phyloP scores from a whole-genome alignment of 2,888 invertebrate species.

The Pseudanteris insignis region DNA sequence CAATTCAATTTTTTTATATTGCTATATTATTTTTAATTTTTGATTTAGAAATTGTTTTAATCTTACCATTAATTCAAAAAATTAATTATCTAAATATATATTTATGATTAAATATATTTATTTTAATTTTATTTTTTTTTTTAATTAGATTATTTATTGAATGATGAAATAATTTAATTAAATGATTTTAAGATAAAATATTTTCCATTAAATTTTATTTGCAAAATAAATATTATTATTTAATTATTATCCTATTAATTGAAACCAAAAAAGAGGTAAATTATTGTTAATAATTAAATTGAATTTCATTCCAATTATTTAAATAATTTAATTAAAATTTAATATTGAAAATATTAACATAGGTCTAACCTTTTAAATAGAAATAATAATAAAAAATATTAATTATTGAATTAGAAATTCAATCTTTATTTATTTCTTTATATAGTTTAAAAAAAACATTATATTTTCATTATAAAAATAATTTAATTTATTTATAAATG shows the following conservation, averaged over 20 bases:
- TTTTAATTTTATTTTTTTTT: constrained; percentile 64
- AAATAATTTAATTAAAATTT: constrained; percentile 32
- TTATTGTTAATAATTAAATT: constrained; percentile 75
- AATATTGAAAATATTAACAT: constrained; percentile 27
- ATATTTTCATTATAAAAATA: constrained; percentile 40
- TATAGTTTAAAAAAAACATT: constrained; percentile 40
- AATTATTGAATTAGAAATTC: constrained; percentile 65
- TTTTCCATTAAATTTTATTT: constrained; percentile 7
- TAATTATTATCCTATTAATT: constrained; percentile 66
- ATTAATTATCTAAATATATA: constrained; percentile 53
- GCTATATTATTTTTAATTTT: constrained; percentile 78
- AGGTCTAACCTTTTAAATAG: constrained; percentile 67
- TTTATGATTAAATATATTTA: constrained; percentile 66
- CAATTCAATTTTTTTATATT: constrained; percentile 74
- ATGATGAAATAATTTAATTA: constrained; percentile 35
- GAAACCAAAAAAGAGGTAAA: constrained; percentile 73
- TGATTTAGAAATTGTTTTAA: constrained; percentile 76
- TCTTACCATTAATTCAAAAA: constrained; percentile 70
- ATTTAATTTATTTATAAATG: constrained; percentile 16
- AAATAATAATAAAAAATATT: constrained; percentile 31
- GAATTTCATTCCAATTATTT: constrained; percentile 70
- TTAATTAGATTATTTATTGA: constrained; percentile 65
- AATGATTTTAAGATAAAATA: constrained; percentile 29
- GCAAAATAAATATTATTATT: constrained; percentile 67
- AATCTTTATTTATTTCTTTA: constrained; percentile 64